Evolutionary conservation across 2,888 invertebrate genomes (phyloP), one percentile per base, ranked within the genome.

Genomic region (Sipha maydis): DNA sequence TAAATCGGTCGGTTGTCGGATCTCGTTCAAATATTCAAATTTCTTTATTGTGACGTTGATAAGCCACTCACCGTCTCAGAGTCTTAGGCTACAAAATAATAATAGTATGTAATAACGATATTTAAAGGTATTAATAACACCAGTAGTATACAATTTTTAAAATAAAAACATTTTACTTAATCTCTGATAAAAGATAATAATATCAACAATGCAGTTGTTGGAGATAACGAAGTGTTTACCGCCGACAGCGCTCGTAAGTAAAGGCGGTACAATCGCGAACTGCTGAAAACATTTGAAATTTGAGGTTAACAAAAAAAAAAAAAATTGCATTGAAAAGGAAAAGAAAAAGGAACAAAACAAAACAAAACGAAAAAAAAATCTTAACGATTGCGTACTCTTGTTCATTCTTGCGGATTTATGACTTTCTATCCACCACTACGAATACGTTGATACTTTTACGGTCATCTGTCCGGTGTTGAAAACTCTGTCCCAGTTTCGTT

Each of bases 281-380:
- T 34, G n/a, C 31, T 28, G 67, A 11, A 54, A 48, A 54, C 34
- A 54, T 34, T 4, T 25, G 8, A 31, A 54, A 71, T 71, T 84
- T 84, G 61, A 84, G 84, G 85, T 85, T 85, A 85, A 54, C 1
- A 69, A 67, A 77, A 67, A n/a, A 71, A n/a, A 71, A 71, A 11
- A 69, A 69, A 61, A 48, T 48, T 14, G 48, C 14, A 83, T n/a
- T 17, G 61, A 61, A 25, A 21, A 25, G 61, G 41, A 80, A 38
- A 78, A 31, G 5, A 67, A 54, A 83, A 61, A 41, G 14, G 14
- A 48, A 48, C 48, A 2, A 48, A 48, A 48, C 48, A 48, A 48
- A 48, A 48, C 48, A 48, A 48, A 48, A 48, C 48, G 48, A 48
- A 38, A 67, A 31, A 73, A 83, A 83, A 77, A 76, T n/a, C 19